Base-by-base conservation (phyloP, 37 sponge, comb jelly and placozoan species). In the Agelas oroides region DNA sequence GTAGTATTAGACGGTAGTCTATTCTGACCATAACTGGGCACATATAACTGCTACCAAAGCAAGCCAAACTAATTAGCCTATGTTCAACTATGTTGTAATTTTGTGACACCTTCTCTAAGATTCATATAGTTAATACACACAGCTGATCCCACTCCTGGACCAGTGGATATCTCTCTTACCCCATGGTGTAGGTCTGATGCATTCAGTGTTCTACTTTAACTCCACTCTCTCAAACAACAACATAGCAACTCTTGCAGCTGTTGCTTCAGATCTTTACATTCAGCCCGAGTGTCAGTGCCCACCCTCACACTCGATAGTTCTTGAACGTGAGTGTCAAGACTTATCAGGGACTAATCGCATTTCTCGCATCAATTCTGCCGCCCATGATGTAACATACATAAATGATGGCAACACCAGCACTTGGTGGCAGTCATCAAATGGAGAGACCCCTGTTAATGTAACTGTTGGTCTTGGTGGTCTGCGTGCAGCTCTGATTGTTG, bases 381-480 rank as follows among this genome's bases (percentile, higher is more conserved):
- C 87, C 15, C 90, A 86, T 55, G 82, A 78, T 23, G 62, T 75
- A 15, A 28, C 79, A 20, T 52, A 78, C 3, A 76, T 79, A 24
- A 83, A 71, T 24, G 96, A 95, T 74, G 79, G 70, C 32, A 38
- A 82, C 53, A 15, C 27, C 0, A 34, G 1, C 34, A 90, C 96
- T 5, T 92, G 86, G 88, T 95, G 96, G 96, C 90, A 90, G 79
- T 83, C 89, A 17, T 84, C 40, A 20, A 86, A 32, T 53, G 71
- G 85, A 8, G 81, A 53, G 23, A 40, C 60, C 21, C 79, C 74
- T 20, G 94, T 87, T 46, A 90, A 87, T 70, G 40, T 94, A 17
- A 90, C 90, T 0, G 38, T 94, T 41, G 76, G 61, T 46, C 79
- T 94, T 37, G 84, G 84, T 15, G 77, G 83, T 23, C 34, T 82